A percentile compares a stretch with the other conserved stretches of the same genome.
These are phyloP conservation scores for Drosophila acutilabella DNA, from an alignment of 2,888 invertebrate genomes.

Conservation along the genomic window DNA sequence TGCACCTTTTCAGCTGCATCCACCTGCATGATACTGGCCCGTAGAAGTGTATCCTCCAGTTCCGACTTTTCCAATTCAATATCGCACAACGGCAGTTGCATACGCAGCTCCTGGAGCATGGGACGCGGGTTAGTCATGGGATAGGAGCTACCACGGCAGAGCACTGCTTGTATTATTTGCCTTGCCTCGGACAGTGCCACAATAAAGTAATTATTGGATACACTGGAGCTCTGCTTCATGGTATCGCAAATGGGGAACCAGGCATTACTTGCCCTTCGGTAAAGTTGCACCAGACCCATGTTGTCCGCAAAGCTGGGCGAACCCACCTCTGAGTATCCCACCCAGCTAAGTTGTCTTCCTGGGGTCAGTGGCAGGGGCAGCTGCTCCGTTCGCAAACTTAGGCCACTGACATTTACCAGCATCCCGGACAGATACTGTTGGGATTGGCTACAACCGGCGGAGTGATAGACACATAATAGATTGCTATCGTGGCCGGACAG, in stretches of 20 bases:
- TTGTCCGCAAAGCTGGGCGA: constrained; percentile 92
- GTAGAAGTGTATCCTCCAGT: constrained; percentile 91
- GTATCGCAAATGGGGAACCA: constrained; percentile 95
- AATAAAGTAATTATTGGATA: constrained; percentile 91
- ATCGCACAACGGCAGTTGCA: constrained; percentile 92
- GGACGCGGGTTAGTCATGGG: constrained; percentile 95
- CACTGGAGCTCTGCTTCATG: constrained; percentile 88
- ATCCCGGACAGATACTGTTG: constrained; percentile 87
- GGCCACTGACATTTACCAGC: constrained; percentile 86
- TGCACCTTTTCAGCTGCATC: constrained; percentile 89
- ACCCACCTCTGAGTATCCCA: constrained; percentile 93
- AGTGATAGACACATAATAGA: constrained; percentile 89
- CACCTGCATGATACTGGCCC: constrained; percentile 88
- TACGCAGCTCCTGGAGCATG: constrained; percentile 90
- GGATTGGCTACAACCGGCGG: constrained; percentile 85
- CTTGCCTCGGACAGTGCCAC: constrained; percentile 92
- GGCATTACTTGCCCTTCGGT: constrained; percentile 88
- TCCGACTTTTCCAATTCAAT: constrained; percentile 91
- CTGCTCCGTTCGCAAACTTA: constrained; percentile 86
- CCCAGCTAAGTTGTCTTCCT: constrained; percentile 89
- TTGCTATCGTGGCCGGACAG: constrained; percentile 88
- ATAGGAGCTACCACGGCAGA: constrained; percentile 95
- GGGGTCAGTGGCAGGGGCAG: constrained; percentile 89
- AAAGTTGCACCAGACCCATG: constrained; percentile 90
- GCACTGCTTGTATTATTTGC: constrained; percentile 92